A percentile compares a stretch with the other conserved stretches of the same genome.
phyloP scores from a whole-genome alignment of 1,140 invertebrate genomes.

The Paraescarpia echinospica region DNA sequence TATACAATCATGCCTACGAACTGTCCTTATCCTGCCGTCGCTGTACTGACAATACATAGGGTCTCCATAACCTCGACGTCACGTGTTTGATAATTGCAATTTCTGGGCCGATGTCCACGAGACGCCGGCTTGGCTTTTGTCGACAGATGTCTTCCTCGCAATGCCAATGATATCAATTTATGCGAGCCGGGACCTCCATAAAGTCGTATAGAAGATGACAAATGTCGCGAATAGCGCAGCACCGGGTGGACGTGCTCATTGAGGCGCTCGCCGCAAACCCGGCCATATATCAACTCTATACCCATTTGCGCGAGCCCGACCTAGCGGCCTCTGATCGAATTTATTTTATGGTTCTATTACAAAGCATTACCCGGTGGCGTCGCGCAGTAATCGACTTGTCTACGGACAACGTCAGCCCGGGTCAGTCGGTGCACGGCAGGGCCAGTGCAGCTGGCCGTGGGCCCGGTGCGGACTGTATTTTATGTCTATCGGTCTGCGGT shows the following conservation, averaged over 20 bases:
- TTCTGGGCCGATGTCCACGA: neutral
- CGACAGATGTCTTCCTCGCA: slow-evolving; percentile 3
- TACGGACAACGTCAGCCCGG: neutral
- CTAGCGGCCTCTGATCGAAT: neutral
- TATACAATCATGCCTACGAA: neutral
- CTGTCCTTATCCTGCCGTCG: neutral
- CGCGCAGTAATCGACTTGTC: neutral
- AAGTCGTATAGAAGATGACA: neutral
- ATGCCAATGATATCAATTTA: slow-evolving; percentile 2
- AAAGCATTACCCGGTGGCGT: neutral
- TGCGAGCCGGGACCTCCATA: neutral
- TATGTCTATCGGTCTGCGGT: neutral
- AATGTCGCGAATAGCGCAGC: neutral
- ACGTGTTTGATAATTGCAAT: neutral
- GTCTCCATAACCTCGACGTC: neutral
- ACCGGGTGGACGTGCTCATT: neutral
- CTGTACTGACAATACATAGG: neutral
- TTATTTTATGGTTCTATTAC: slow-evolving; percentile 6
- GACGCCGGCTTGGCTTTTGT: neutral
- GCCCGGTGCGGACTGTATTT: neutral
- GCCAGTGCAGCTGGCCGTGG: neutral
- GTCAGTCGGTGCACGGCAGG: neutral
- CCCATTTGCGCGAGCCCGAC: neutral
- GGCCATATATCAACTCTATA: neutral
- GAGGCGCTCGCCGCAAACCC: neutral